Conservation (phyloP, 2,888 invertebrate species). For the Nomada fucata region DNA sequence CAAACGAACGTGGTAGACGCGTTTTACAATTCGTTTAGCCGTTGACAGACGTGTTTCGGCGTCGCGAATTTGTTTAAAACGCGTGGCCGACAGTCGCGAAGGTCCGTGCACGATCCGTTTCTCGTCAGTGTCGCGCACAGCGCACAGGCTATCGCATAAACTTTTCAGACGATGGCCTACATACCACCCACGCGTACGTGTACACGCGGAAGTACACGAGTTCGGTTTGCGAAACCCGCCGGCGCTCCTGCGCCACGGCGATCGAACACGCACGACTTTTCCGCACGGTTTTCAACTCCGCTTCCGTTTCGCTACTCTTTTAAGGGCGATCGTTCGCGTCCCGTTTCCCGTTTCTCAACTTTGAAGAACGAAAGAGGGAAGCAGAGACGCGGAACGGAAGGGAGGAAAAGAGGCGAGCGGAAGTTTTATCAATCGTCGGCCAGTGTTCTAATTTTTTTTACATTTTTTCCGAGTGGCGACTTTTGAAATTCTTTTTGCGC, state of each 20-base stretch:
- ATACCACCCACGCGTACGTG: constrained; percentile 57
- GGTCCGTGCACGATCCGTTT: constrained; percentile 13
- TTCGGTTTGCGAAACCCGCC: constrained; percentile 42
- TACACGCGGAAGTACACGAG: constrained; percentile 47
- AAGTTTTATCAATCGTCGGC: constrained; percentile 9
- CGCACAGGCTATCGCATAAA: constrained; percentile 69
- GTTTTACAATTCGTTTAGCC: constrained; percentile 9
- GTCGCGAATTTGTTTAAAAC: constrained; percentile 9
- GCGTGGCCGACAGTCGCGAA: neutral
- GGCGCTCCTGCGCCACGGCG: neutral
- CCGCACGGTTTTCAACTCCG: constrained; percentile 31
- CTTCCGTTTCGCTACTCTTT: constrained; percentile 4
- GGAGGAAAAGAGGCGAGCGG: neutral
- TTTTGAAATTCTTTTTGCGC: constrained; percentile 6
- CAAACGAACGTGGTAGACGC: neutral
- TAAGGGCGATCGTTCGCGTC: constrained; percentile 48
- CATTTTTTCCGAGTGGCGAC: neutral
- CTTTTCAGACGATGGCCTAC: constrained; percentile 75
- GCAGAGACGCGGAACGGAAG: neutral
- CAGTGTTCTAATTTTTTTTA: neutral
- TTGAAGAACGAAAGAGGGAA: neutral
- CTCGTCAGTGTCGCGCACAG: constrained; percentile 39
- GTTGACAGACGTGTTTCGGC: constrained; percentile 16
- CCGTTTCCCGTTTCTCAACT: constrained; percentile 13
- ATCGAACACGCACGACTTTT: constrained; percentile 60